Evolutionary conservation across 1,140 invertebrate species (phyloP).

Genomic region (Tetragonula clypearis): DNA sequence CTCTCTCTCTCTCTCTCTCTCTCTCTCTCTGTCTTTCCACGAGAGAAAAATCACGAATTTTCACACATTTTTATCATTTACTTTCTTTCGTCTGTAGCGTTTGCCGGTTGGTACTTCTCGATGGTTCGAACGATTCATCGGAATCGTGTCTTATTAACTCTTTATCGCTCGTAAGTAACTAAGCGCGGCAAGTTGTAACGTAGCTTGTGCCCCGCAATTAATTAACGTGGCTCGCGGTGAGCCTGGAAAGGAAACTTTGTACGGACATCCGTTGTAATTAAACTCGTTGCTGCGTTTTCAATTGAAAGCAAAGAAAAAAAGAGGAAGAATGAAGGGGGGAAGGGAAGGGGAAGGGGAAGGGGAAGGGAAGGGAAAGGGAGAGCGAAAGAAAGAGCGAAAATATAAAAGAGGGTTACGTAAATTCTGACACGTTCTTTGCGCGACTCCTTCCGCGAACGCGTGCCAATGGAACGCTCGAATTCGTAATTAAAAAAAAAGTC

Average conservation of each 20-base stretch:
- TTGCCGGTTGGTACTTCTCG: not conserved
- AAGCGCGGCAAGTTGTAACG: conserved; percentile 17
- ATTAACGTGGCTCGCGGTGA: conserved; percentile 44
- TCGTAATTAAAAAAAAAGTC: conserved; percentile 29
- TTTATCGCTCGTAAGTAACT: conserved; percentile 19
- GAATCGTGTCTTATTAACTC: conserved; percentile 37
- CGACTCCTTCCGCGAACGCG: conserved; percentile 43
- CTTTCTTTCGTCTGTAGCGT: too few relatives aligned
- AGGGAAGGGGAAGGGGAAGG: not conserved
- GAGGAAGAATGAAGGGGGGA: not conserved
- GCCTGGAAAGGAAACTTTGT: conserved; percentile 57
- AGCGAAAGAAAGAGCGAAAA: not conserved
- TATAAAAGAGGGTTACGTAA: conserved; percentile 27
- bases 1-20: too few relatives aligned
- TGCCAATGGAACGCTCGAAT: conserved; percentile 38
- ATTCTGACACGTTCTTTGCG: conserved; percentile 48
- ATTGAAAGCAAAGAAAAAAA: not conserved
- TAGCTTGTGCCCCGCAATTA: conserved; percentile 44
- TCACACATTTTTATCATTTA: not conserved
- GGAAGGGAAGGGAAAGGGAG: not conserved
- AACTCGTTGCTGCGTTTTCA: conserved; percentile 40
- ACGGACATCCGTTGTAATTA: conserved; percentile 64
- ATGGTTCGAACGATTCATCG: conserved; percentile 11
- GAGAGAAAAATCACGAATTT: not conserved
- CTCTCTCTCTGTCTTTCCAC: not conserved